Conservation (phyloP, 2,888 invertebrate genomes). For the Morinoia aosen region DNA sequence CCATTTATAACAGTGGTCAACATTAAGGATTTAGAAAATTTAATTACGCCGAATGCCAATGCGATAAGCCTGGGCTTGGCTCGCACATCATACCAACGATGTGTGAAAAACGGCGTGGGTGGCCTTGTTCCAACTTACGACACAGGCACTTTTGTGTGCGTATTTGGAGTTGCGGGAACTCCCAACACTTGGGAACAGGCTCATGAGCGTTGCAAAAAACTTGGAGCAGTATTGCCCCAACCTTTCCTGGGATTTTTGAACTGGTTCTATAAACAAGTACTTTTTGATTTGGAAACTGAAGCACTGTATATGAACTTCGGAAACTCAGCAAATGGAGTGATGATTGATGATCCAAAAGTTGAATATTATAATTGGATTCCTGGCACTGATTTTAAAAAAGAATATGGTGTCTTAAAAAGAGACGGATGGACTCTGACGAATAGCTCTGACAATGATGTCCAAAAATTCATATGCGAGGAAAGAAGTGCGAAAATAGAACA, state of each 20-base stretch:
- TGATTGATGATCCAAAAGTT: constrained; percentile 46
- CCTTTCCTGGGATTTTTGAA: constrained; percentile 62
- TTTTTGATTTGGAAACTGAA: background rate
- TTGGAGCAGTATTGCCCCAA: constrained; percentile 53
- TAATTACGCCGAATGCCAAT: background rate
- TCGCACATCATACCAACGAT: background rate
- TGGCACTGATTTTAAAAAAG: constrained; percentile 51
- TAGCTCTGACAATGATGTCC: background rate
- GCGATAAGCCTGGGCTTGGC: background rate
- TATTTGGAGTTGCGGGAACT: background rate
- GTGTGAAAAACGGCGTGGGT: background rate
- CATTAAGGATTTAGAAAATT: background rate
- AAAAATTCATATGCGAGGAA: constrained; percentile 21
- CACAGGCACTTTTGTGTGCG: constrained; percentile 48
- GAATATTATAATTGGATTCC: constrained; percentile 63
- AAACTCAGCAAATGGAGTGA: background rate
- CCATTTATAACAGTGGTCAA: constrained; percentile 7
- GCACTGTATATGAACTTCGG: constrained; percentile 57
- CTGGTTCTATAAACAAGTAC: constrained; percentile 57
- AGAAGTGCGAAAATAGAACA: background rate
- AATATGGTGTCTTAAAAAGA: constrained; percentile 54
- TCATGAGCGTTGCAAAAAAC: constrained; percentile 39
- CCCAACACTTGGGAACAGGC: constrained; percentile 58
- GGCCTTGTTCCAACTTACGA: background rate
- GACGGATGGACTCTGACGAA: constrained; percentile 58